Base-by-base conservation (phyloP, 2,113 vertebrate genomes). In the Chlorodrepanis virens region DNA sequence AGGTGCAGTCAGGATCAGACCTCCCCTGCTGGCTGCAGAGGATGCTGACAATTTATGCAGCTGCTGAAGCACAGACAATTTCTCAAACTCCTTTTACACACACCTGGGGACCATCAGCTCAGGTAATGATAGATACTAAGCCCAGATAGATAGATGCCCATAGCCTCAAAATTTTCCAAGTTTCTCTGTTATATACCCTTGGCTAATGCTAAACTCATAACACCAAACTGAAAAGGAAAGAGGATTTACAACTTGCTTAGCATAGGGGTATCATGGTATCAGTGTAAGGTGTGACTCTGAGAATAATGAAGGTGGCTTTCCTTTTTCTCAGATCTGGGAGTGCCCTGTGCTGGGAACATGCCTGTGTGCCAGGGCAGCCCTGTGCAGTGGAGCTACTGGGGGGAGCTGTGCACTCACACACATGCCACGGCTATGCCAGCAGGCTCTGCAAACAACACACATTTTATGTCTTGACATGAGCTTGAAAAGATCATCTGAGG, bases 71-170 rank as follows among this genome's bases (percentile, higher is more conserved):
- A 64, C 39, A 74, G 60, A 71, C 72, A 83, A 83, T 94, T 93
- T 93, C 93, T 97, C 93, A 90, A 70, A 90, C 65, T 90, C 65
- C 76, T 90, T 88, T 88, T 87, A 63, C 76, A 82, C 80, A 63
- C 76, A 83, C 89, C 56, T 83, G 71, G 95, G 89, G 52, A 93
- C 88, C 64, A 61, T 70, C 60, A 74, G 52, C 91, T 81, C 56
- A 86, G 80, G 72, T 93, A 59, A 83, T 89, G 83, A 93, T 35
- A 63, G 86, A 89, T 70, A n/a, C 74, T 53, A 61, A 70, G 64
- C 47, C 33, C n/a, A 54, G 56, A 61, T 9, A 69, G 63, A 69
- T n/a, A 45, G 39, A 87, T 87, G 39, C 64, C 59, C 63, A 69
- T 27, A 47, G 60, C 35, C 54, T 23, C 56, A 74, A 60, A 77